Evolutionary conservation across 2,797 vertebrate species (phyloP).

Genomic region (Octomys mimax): DNA sequence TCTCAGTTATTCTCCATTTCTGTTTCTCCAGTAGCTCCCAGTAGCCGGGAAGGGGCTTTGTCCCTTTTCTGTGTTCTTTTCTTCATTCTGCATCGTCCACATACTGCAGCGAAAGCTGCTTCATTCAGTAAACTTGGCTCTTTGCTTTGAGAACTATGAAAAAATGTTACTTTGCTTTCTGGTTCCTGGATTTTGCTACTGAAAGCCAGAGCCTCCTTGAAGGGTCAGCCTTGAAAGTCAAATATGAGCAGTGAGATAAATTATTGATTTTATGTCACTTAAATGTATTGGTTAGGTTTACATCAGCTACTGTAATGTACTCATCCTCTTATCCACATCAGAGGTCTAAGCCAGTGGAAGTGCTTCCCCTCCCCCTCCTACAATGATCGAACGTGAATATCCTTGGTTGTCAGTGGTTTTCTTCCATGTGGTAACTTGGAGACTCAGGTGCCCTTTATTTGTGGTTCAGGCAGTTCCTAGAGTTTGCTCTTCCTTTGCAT

Average conservation of each 20-base stretch:
- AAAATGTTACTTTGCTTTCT: not conserved
- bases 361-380: accelerated
- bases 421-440: not conserved
- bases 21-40: not conserved
- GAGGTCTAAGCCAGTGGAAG: not conserved
- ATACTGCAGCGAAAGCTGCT: not conserved
- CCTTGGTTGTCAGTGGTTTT: not conserved
- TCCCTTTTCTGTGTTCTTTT: not conserved
- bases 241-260: not conserved
- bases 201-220: not conserved
- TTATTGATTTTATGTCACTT: not conserved
- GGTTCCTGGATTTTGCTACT: not conserved
- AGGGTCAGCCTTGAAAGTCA: not conserved
- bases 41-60: not conserved
- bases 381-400: not conserved
- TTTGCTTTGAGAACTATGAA: not conserved
- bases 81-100: not conserved
- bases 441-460: not conserved
- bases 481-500: not conserved
- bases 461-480: not conserved
- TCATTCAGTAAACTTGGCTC: not conserved
- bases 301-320: too few relatives aligned
- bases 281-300: not conserved
- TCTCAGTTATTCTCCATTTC: not conserved
- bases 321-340: too few relatives aligned